A percentile compares a stretch with the other conserved stretches of the same genome.
phyloP scores from a whole-genome alignment of 2,888 invertebrate species.

The Andrena flavipes region DNA sequence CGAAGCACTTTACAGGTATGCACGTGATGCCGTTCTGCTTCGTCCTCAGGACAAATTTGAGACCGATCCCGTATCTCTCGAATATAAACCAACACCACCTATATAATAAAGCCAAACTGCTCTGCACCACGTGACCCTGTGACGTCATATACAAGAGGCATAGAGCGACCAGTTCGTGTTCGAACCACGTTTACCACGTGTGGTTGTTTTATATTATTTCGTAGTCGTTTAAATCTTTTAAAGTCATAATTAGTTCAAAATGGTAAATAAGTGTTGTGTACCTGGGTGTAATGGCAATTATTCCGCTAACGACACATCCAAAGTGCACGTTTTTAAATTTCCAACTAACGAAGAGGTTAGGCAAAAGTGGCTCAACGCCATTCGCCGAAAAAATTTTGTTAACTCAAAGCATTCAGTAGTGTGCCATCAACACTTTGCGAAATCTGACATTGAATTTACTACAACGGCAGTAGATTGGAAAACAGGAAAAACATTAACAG shows the following conservation, averaged over 20 bases:
- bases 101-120: conserved; percentile 7
- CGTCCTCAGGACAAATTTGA: too few relatives aligned
- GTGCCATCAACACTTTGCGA: not conserved
- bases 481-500: not conserved
- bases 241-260: not conserved
- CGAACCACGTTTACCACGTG: not conserved
- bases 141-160: not conserved
- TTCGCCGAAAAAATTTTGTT: not conserved
- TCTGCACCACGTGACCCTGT: not conserved
- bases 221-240: not conserved
- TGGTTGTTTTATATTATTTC: not conserved
- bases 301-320: not conserved
- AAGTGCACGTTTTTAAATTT: conserved; percentile 8
- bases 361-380: conserved; percentile 4
- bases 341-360: not conserved
- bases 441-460: conserved; percentile 10
- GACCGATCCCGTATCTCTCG: too few relatives aligned
- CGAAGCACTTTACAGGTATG: too few relatives aligned
- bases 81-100: conserved; percentile 6
- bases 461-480: not conserved
- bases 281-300: too few relatives aligned
- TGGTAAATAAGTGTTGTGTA: too few relatives aligned
- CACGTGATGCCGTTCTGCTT: too few relatives aligned
- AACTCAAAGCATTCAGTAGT: not conserved
- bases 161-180: not conserved